A percentile compares a stretch with the other conserved stretches of the same genome.
Evolutionary conservation across 2,113 vertebrate species (phyloP).

Genomic region (Archocentrus centrarchus): DNA sequence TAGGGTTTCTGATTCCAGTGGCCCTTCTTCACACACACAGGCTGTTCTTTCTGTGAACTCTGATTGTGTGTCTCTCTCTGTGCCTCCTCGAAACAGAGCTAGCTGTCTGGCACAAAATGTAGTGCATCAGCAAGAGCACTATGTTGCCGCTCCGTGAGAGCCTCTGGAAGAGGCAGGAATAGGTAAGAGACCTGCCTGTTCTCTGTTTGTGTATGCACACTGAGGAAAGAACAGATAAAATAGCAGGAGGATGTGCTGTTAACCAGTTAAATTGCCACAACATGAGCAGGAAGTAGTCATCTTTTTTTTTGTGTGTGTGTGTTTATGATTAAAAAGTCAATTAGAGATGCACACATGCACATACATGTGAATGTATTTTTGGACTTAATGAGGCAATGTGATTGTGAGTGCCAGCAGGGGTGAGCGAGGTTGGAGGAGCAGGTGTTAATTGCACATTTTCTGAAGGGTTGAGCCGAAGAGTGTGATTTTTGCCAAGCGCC

Average conservation of each 20-base stretch:
- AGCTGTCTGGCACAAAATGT: slow-evolving; percentile 9
- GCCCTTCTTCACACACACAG: neutral
- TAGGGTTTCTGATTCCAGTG: neutral
- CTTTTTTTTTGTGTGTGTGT: neutral
- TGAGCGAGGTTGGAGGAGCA: slow-evolving; percentile 34
- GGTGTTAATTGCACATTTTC: slow-evolving; percentile 68
- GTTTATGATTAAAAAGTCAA: neutral
- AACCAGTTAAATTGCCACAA: slow-evolving; percentile 1
- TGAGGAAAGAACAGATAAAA: slow-evolving; percentile 35
- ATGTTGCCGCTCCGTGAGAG: slow-evolving; percentile 30
- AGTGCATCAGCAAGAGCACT: slow-evolving; percentile 41
- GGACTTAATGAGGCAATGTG: slow-evolving; percentile 24
- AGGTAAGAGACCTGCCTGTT: slow-evolving; percentile 13
- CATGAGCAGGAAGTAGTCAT: neutral
- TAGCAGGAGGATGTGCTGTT: neutral
- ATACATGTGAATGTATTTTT: slow-evolving; percentile 9
- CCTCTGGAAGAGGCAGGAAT: slow-evolving; percentile 46
- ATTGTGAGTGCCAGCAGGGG: slow-evolving; percentile 33
- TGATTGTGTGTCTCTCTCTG: neutral
- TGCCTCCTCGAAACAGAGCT: neutral
- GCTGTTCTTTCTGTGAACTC: neutral
- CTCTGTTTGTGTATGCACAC: neutral
- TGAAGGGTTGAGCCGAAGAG: slow-evolving; percentile 23
- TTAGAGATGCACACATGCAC: neutral
- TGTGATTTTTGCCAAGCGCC: slow-evolving; percentile 32